Base-by-base conservation (phyloP, 2,797 vertebrate species). In the Acrossocheilus fasciatus region DNA sequence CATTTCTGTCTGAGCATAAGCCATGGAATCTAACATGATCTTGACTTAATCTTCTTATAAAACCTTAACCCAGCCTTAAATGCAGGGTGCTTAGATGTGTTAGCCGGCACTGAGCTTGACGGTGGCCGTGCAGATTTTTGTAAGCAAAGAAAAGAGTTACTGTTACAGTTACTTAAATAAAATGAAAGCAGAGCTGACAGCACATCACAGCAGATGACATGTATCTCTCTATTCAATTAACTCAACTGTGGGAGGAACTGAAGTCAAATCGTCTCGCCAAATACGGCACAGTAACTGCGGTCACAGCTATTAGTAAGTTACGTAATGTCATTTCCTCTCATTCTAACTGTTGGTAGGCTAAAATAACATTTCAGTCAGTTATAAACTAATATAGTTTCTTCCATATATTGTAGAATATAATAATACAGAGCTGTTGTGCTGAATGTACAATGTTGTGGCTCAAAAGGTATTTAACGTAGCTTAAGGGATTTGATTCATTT, bases 221-320 rank as follows among this genome's bases (percentile, higher is more conserved):
- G 89, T 52, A 85, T 75, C 50, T 85, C n/a, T 85, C 84, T 34
- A 45, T 50, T 26, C 85, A 59, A 47, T 75, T n/a, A 68, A 69
- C 34, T 39, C 84, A 86, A 34, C 75, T 90, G 68, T 91, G 91
- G 90, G 89, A 92, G 39, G 87, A 90, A 50, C 52, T 91, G 39
- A 87, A 86, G 64, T 82, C 86, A 30, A 91, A 83, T 81, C 70
- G 34, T 30, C 50, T 92, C 1, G 69, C 76, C 26, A 91, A 89
- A 77, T 93, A 89, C 47, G 86, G 90, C 12, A 84, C 87, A 54
- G 81, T 90, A 69, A 89, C 91, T 80, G 89, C 81, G 15, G 86
- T 89, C 69, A 87, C 91, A 81, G 88, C 87, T 75, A 87, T 92
- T 69, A 89, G 92, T 93, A 92, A 92, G 91, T 91, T 80, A 76